These are phyloP conservation scores for Elymnias hypermnestra DNA, from an alignment of 1,140 invertebrate genomes.

Conservation along the genomic window DNA sequence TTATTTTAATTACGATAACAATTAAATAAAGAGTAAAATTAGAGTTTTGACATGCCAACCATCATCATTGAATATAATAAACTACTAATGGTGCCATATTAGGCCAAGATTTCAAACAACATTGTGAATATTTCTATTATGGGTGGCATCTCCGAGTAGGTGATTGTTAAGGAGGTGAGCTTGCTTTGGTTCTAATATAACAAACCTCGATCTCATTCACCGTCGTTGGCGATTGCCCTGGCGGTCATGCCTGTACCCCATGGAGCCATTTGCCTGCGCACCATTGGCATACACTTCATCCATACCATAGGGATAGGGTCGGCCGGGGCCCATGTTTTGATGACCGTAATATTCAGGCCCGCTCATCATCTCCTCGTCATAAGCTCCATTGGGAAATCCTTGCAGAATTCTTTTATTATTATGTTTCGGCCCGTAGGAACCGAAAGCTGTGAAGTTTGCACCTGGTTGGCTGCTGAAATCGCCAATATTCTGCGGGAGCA, in stretches of 20 bases:
- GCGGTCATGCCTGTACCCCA: constrained; percentile 71
- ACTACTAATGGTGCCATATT: no score
- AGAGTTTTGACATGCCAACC: constrained; percentile 28
- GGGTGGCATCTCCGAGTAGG: constrained; percentile 24
- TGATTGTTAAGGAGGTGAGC: constrained; percentile 51
- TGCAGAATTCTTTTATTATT: constrained; percentile 41
- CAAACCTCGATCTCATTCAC: constrained; percentile 67
- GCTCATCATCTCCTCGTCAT: constrained; percentile 31
- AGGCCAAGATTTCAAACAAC: no score
- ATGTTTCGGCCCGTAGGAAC: constrained; percentile 57
- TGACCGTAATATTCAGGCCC: constrained; percentile 44
- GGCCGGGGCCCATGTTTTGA: constrained; percentile 55
- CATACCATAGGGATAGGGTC: constrained; percentile 39
- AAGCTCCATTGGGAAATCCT: constrained; percentile 30
- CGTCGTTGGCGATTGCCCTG: constrained; percentile 67
- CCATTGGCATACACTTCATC: constrained; percentile 37
- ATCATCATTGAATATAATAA: constrained; percentile 18
- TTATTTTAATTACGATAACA: no score
- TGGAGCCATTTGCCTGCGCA: constrained; percentile 61
- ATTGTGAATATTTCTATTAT: no score
- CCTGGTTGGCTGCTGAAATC: constrained; percentile 41
- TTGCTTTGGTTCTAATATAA: constrained; percentile 67
- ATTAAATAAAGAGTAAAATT: constrained; percentile 4
- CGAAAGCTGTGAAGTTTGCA: constrained; percentile 64
- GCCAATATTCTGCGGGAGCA: constrained; percentile 47